phyloP scores from a whole-genome alignment of 2,797 vertebrate genomes.

The Trachurus trachurus region DNA sequence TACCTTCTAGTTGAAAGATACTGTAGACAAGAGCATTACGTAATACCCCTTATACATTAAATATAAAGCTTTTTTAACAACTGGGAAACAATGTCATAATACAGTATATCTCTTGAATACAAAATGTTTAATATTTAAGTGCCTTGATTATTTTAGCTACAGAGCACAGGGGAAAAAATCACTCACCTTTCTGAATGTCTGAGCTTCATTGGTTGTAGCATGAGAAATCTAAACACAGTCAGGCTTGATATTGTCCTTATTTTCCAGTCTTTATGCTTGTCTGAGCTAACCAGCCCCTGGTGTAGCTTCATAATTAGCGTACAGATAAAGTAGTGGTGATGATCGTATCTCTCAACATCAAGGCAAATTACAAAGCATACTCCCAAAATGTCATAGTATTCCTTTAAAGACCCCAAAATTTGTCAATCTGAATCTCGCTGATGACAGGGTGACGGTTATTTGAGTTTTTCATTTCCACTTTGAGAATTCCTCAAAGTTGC shows the following conservation, averaged over 20 bases:
- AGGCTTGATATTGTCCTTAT: background rate
- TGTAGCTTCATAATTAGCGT: background rate
- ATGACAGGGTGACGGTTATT: background rate
- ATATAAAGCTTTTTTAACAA: no score
- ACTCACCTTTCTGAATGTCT: no score
- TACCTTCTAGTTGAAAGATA: no score
- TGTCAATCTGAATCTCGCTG: no score
- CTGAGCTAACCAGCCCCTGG: background rate
- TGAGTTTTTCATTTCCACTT: conserved; percentile 1
- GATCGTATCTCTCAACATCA: background rate
- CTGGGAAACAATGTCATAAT: no score
- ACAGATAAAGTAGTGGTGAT: background rate
- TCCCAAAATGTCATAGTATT: background rate
- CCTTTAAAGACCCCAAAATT: background rate
- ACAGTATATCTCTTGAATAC: no score
- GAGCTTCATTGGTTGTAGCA: background rate
- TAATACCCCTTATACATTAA: background rate
- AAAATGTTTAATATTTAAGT: no score
- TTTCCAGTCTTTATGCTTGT: background rate
- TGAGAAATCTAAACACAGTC: background rate
- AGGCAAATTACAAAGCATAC: background rate
- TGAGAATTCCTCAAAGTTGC: background rate
- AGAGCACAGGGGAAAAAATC: no score
- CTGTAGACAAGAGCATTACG: background rate
- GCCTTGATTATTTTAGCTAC: no score